Conservation (phyloP, 1,140 invertebrate species). For the Yoshiicerus persimilis region DNA sequence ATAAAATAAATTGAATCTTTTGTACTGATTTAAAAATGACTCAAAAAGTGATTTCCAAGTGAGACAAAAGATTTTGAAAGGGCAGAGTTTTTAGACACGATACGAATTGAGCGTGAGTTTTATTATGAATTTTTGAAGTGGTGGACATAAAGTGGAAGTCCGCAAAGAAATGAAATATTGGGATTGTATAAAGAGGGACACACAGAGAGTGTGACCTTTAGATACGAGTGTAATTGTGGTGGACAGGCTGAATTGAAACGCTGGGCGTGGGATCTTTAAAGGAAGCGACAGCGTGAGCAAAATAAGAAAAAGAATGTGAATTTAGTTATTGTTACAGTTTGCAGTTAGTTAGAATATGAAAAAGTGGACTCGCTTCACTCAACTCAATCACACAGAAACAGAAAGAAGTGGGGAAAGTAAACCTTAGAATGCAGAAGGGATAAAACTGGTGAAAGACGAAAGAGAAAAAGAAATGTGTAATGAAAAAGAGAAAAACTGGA, state of each 20-base stretch:
- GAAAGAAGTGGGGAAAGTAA: slow-evolving; percentile 31
- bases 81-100: too few species aligned
- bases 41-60: too few species aligned
- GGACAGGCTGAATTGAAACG: background rate
- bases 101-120: too few species aligned
- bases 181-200: too few species aligned
- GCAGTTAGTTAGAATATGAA: background rate
- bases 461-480: background rate
- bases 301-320: slow-evolving; percentile 42
- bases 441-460: background rate
- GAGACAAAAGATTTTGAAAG: too few species aligned
- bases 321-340: slow-evolving; percentile 39
- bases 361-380: background rate
- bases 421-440: background rate
- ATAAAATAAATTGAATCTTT: too few species aligned
- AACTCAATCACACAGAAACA: background rate
- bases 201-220: background rate
- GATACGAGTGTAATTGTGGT: background rate
- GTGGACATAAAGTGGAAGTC: background rate
- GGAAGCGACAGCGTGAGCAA: background rate
- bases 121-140: too few species aligned
- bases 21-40: too few species aligned
- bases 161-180: too few species aligned
- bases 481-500: slow-evolving; percentile 18
- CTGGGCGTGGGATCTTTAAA: background rate